Evolutionary conservation across 2,797 vertebrate genomes (phyloP).

Genomic region (Periophthalmus magnuspinnatus): DNA sequence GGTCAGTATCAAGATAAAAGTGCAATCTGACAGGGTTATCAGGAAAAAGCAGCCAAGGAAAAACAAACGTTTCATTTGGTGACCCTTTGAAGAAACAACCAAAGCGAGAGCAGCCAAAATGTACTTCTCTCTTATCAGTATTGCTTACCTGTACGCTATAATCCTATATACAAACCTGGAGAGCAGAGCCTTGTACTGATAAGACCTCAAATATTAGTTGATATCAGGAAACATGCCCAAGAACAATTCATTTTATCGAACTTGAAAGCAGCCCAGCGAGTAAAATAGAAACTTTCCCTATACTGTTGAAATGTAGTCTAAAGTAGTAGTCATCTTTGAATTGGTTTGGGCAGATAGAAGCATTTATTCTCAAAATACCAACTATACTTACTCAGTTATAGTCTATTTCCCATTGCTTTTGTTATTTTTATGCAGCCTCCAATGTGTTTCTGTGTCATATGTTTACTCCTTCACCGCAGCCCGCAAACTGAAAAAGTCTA

Average conservation of each 20-base stretch:
- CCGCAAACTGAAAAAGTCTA: slow-evolving; percentile 47
- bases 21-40: neutral
- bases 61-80: neutral
- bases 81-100: neutral
- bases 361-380: neutral
- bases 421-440: slow-evolving; percentile 20
- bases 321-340: neutral
- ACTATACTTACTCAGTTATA: slow-evolving; percentile 5
- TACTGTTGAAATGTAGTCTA: neutral
- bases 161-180: neutral
- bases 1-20: neutral
- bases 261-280: neutral
- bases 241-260: slow-evolving; percentile 5
- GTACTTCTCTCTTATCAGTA: neutral
- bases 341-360: neutral
- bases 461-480: slow-evolving; percentile 59
- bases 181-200: neutral
- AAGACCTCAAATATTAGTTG: neutral
- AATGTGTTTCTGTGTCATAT: slow-evolving; percentile 43
- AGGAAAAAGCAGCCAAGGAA: neutral
- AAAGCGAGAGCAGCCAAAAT: neutral
- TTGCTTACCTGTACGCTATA: neutral
- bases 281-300: neutral
- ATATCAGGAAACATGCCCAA: neutral
- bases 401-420: slow-evolving; percentile 19